Conservation (phyloP, 2,113 vertebrate genomes). For the Megalops atlanticus region DNA sequence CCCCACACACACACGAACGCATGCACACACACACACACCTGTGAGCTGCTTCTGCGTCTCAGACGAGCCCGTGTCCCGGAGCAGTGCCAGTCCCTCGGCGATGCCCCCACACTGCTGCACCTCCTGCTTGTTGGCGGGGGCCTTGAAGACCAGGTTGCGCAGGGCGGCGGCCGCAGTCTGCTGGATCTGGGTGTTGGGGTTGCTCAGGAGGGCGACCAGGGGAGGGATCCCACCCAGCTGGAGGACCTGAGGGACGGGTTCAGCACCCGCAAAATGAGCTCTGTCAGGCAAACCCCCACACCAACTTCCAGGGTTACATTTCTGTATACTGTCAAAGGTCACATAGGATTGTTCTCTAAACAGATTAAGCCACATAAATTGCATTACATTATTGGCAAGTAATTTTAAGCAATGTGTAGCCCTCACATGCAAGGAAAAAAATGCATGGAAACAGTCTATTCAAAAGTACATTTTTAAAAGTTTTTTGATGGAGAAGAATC, state of each 20-base stretch:
- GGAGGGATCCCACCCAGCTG: constrained; percentile 74
- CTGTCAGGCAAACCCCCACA: background rate
- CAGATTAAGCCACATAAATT: background rate
- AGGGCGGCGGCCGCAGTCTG: constrained; percentile 81
- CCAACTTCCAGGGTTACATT: background rate
- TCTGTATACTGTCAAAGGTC: background rate
- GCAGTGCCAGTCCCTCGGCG: constrained; percentile 74
- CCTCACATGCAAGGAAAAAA: no score
- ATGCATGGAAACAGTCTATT: no score
- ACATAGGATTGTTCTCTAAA: background rate
- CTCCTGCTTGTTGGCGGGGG: constrained; percentile 78
- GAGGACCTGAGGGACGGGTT: constrained; percentile 68
- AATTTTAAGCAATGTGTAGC: no score
- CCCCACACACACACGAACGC: no score
- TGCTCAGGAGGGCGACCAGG: constrained; percentile 79
- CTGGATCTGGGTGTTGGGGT: constrained; percentile 72
- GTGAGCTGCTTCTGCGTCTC: constrained; percentile 90
- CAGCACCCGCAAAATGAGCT: background rate
- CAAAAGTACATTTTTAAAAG: no score
- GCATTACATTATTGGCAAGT: background rate
- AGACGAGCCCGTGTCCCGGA: constrained; percentile 70
- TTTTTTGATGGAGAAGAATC: no score
- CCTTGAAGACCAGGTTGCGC: constrained; percentile 86
- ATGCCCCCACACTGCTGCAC: constrained; percentile 79
- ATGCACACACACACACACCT: no score